Evolutionary conservation across 2,113 vertebrate species (phyloP).

Genomic region (Tenrec ecaudatus): DNA sequence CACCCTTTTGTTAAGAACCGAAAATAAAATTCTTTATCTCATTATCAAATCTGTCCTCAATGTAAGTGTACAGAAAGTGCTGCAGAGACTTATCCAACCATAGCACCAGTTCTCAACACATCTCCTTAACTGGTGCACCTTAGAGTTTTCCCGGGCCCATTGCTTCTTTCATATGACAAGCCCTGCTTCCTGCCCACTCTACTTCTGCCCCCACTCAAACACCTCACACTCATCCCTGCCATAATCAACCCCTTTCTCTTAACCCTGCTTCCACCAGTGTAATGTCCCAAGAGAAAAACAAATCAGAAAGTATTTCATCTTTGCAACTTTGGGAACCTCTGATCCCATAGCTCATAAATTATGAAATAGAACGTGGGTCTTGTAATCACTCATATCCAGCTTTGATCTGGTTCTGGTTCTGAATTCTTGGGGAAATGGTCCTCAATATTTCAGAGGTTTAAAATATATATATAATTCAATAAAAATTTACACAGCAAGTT

Average conservation of each 20-base stretch:
- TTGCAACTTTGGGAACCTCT: neutral
- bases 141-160: neutral
- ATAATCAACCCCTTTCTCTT: neutral
- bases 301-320: neutral
- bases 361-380: neutral
- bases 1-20: neutral
- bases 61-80: neutral
- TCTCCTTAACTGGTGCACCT: neutral
- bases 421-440: neutral
- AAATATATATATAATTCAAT: neutral
- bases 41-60: conserved; percentile 6
- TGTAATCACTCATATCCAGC: neutral
- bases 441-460: neutral
- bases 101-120: neutral
- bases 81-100: neutral
- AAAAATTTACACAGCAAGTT: neutral
- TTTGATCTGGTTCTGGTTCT: neutral
- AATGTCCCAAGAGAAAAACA: conserved; percentile 45
- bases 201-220: neutral
- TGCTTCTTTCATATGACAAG: neutral
- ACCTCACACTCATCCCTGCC: neutral
- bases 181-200: neutral
- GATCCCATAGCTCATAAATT: neutral
- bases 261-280: neutral
- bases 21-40: conserved; percentile 43